A percentile compares a stretch with the other conserved stretches of the same genome.
These are phyloP conservation scores for Clytia hemisphaerica DNA, from an alignment of 30 jellyfish, hydroid and myxozoan species.

Conservation along the genomic window DNA sequence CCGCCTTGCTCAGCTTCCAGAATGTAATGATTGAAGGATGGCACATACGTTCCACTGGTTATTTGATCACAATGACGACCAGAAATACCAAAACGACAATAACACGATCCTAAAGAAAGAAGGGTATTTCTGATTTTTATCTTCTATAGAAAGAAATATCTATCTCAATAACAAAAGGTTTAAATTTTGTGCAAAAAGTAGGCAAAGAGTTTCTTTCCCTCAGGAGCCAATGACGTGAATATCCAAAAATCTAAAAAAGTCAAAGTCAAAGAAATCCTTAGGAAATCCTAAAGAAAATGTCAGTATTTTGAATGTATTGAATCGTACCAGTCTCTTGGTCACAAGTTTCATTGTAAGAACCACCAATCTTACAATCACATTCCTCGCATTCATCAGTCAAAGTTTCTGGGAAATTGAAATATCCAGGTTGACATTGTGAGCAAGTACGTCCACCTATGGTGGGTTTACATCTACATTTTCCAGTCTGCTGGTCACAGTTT, in stretches of 20 bases:
- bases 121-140: background rate
- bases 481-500: constrained; percentile 55
- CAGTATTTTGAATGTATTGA: no score
- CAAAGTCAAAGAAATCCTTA: background rate
- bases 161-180: background rate
- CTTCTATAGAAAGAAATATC: background rate
- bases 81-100: constrained; percentile 39
- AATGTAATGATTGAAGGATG: constrained; percentile 26
- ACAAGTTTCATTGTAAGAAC: constrained; percentile 48
- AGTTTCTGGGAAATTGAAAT: constrained; percentile 49
- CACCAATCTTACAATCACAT: constrained; percentile 62
- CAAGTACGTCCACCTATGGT: constrained; percentile 46
- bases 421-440: constrained; percentile 48
- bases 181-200: background rate
- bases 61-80: constrained; percentile 44
- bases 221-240: no score
- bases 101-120: constrained; percentile 44
- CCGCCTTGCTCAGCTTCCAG: constrained; percentile 50
- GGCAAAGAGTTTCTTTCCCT: no score
- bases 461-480: constrained; percentile 56
- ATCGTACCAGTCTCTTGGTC: constrained; percentile 48
- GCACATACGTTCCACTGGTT: constrained; percentile 33
- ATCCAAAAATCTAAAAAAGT: no score
- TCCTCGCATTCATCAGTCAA: constrained; percentile 43
- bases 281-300: no score